Conservation (phyloP, 2,797 vertebrate species). For the Acrossocheilus wenchowensis region DNA sequence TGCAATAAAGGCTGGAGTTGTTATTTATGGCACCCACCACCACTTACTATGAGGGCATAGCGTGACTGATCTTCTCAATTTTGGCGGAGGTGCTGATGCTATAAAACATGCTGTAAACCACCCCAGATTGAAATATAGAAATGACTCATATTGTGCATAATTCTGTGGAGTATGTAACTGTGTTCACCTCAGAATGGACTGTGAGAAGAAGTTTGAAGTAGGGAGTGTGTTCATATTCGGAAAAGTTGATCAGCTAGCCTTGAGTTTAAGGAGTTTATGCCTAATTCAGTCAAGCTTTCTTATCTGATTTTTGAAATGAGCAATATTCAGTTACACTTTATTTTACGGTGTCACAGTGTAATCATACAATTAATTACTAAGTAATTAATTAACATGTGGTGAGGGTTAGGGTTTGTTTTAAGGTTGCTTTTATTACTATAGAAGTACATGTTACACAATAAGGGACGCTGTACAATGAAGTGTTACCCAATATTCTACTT, state of each 20-base stretch:
- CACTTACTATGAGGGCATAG: conserved; percentile 17
- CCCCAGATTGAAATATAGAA: conserved; percentile 10
- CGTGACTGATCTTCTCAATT: conserved; percentile 57
- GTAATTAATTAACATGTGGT: background rate
- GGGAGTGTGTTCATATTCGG: no score
- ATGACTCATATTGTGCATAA: conserved; percentile 31
- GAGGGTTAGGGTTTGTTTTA: background rate
- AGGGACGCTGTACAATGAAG: background rate
- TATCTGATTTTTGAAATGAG: background rate
- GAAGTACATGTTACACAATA: no score
- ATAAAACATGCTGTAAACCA: conserved; percentile 37
- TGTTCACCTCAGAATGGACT: conserved; percentile 32
- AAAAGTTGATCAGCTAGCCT: background rate
- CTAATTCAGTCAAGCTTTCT: background rate
- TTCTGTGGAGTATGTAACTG: conserved; percentile 18
- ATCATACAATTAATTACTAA: background rate
- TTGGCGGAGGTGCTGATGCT: conserved; percentile 41
- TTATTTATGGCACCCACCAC: conserved; percentile 15
- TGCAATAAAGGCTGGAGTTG: conserved; percentile 18
- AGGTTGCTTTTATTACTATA: background rate
- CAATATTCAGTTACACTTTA: background rate
- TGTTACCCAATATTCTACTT: background rate
- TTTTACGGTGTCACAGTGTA: background rate
- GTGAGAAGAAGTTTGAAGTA: background rate
- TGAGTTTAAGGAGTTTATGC: background rate